These are phyloP conservation scores for Enteromius radiatus DNA, from an alignment of 2,797 vertebrate species.

Conservation along the genomic window DNA sequence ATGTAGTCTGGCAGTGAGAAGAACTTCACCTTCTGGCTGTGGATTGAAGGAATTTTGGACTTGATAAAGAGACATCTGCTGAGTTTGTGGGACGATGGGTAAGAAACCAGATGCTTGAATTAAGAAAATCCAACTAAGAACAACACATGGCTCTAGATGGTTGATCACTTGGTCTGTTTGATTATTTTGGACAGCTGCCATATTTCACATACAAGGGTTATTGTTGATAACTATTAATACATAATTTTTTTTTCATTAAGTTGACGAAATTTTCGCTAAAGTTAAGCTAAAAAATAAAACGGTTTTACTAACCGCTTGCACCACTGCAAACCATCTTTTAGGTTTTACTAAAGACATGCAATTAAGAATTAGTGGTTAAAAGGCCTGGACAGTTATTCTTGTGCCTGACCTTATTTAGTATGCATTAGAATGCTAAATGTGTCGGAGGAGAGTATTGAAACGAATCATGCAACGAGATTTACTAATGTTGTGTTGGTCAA, in stretches of 20 bases:
- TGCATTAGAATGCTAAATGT: no score
- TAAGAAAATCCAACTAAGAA: not conserved
- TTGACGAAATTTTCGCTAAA: not conserved
- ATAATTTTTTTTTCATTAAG: not conserved
- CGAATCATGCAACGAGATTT: no score
- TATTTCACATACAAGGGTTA: not conserved
- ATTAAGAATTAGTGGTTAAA: no score
- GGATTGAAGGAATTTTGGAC: conserved; percentile 97
- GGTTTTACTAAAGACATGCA: no score
- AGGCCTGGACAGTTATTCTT: no score
- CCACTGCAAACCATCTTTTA: no score
- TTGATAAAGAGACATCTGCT: conserved; percentile 94
- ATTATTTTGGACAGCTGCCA: not conserved
- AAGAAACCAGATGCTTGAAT: conserved; percentile 59
- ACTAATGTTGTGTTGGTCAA: no score
- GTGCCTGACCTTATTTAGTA: no score
- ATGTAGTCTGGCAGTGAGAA: conserved; percentile 90
- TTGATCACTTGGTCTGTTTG: not conserved
- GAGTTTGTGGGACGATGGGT: conserved; percentile 96
- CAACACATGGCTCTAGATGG: not conserved
- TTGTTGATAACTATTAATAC: not conserved
- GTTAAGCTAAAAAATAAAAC: no score
- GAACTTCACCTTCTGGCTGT: conserved; percentile 93
- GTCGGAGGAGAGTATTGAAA: no score
- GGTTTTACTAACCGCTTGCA: no score